Evolutionary conservation across 2,113 vertebrate species (phyloP), one percentile per base, ranked within the genome.

Genomic region (Sciurus niger): DNA sequence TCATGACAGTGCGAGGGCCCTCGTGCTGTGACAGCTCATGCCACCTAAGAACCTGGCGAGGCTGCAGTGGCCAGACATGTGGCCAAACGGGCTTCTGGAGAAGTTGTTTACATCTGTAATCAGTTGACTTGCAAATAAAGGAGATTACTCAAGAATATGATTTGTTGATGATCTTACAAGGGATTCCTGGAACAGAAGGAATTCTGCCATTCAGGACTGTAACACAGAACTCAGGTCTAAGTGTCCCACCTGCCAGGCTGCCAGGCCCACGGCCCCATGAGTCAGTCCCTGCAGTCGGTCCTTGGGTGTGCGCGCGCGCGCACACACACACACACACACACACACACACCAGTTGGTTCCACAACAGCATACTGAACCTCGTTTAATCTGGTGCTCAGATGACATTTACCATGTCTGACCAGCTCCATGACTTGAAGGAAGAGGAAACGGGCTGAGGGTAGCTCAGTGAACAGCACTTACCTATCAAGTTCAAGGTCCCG

Each of bases 31-130:
- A n/a, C 13, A 24, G 34, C 43, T 17, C 16, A 51, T 11, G 32
- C 16, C 7, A 5, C 0, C 4, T 0, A 2, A 30, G 63, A 37
- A 1, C 8, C 16, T 4, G 17, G 24, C 30, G 2, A 30, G 11
- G 4, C 18, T 6, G 1, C 0, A 2, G 11, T 1, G 0, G 30
- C 53, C 9, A 4, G 58, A 3, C 4, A 0, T 37, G 24, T 37
- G n/a, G 67, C 37, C 73, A 10, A 30, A 53, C 1, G 65, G 77
- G 16, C 18, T 84, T 60, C n/a, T 48, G n/a, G 22, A 73, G 32
- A 92, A 8, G 20, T 4, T 3, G 58, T 28, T 25, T 9, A 30
- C 13, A 68, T n/a, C 24, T 51, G 30, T 1, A 76, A 46, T 68
- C 32, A 77, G 40, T 6, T 48, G 43, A 84, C 32, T 74, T 78